Evolutionary conservation across 2,888 invertebrate genomes (phyloP).

Genomic region (Ceraclea dissimilis): DNA sequence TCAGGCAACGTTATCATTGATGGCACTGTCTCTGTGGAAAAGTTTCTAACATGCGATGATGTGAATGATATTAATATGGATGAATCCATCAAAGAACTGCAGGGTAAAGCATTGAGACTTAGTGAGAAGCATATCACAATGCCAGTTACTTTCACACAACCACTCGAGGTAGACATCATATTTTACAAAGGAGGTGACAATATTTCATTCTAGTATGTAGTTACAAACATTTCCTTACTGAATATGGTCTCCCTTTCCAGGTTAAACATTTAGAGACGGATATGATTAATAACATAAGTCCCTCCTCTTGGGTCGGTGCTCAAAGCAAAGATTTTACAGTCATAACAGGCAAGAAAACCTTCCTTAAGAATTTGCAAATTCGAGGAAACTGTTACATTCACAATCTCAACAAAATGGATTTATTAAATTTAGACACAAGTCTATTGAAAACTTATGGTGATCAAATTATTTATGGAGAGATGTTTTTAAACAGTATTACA

Average conservation of each 20-base stretch:
- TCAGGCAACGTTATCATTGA: constrained; percentile 31
- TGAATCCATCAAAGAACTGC: constrained; percentile 32
- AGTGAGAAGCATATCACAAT: constrained; percentile 32
- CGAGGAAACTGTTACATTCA: constrained; percentile 33
- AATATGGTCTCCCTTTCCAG: constrained; percentile 23
- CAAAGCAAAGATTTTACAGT: constrained; percentile 36
- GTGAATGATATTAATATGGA: constrained; percentile 28
- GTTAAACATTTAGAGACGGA: constrained; percentile 36
- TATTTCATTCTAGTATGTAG: neutral
- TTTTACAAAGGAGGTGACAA: neutral
- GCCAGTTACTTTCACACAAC: constrained; percentile 33
- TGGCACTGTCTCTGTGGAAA: constrained; percentile 41
- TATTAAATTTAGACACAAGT: constrained; percentile 35
- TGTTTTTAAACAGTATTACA: constrained; percentile 34
- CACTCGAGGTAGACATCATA: constrained; percentile 30
- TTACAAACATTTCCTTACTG: neutral
- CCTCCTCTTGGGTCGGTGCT: constrained; percentile 37
- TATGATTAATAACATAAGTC: constrained; percentile 39
- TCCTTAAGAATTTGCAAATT: constrained; percentile 38
- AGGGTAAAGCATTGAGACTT: constrained; percentile 33
- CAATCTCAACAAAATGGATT: constrained; percentile 38
- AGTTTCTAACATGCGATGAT: constrained; percentile 34
- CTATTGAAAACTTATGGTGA: constrained; percentile 37
- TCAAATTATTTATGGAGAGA: constrained; percentile 40
- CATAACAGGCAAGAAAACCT: constrained; percentile 43